Evolutionary conservation across 1,140 invertebrate genomes (phyloP).

Genomic region (Euschistus heros): DNA sequence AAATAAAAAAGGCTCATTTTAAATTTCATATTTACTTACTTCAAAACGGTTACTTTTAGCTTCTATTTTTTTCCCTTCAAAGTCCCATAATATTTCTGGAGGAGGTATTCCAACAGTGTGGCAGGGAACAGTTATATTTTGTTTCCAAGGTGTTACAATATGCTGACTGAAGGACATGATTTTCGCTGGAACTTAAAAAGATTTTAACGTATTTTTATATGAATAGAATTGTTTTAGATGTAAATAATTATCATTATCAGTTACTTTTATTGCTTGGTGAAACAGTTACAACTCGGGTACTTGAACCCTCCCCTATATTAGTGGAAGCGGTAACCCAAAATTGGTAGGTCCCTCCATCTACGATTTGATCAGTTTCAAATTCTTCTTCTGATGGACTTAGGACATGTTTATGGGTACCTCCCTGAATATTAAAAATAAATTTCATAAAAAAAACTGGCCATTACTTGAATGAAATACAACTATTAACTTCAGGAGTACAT

Average conservation of each 20-base stretch:
- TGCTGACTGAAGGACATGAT: slow-evolving; percentile 70
- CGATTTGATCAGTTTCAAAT: slow-evolving; percentile 59
- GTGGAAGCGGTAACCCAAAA: slow-evolving; percentile 75
- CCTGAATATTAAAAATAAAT: slow-evolving; percentile 36
- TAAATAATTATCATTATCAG: slow-evolving; percentile 17
- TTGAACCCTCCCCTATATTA: slow-evolving; percentile 66
- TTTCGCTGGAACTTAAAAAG: slow-evolving; percentile 55
- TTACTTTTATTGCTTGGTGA: slow-evolving; percentile 63
- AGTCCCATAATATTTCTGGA: slow-evolving; percentile 28
- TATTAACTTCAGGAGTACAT: no score
- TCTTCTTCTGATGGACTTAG: slow-evolving; percentile 50
- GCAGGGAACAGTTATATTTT: slow-evolving; percentile 65
- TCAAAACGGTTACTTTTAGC: slow-evolving; percentile 1
- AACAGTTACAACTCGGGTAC: slow-evolving; percentile 61
- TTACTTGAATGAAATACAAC: no score
- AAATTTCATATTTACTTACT: neutral
- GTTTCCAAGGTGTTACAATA: slow-evolving; percentile 72
- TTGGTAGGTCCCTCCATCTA: slow-evolving; percentile 60
- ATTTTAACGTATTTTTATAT: no score
- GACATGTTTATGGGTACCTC: slow-evolving; percentile 57
- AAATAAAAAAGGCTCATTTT: no score
- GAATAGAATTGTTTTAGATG: neutral
- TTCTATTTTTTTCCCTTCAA: slow-evolving; percentile 28
- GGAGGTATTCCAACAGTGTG: slow-evolving; percentile 65
- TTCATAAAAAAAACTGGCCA: slow-evolving; percentile 15